These are phyloP conservation scores for Tetramorium simillimum DNA, from an alignment of 1,140 invertebrate species.

Conservation along the genomic window DNA sequence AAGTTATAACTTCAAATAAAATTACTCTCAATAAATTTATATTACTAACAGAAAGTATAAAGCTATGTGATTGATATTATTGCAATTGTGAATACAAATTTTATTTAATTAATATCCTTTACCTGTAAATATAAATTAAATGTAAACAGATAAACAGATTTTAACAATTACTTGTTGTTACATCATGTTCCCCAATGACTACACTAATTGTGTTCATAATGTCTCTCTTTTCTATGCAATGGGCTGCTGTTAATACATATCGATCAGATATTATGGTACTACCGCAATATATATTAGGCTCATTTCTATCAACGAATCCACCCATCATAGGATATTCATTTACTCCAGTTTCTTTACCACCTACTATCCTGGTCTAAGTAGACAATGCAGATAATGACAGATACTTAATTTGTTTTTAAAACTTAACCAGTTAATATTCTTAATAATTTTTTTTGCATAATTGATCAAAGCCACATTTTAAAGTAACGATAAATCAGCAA, in stretches of 20 bases:
- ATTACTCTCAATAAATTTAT: background rate
- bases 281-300: conserved; percentile 86
- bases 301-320: conserved; percentile 83
- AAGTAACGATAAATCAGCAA: background rate
- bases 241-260: conserved; percentile 90
- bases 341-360: conserved; percentile 86
- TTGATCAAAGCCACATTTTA: background rate
- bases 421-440: background rate
- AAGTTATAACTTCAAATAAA: too few relatives aligned
- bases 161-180: conserved; percentile 47
- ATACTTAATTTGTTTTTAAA: background rate
- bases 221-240: conserved; percentile 83
- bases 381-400: background rate
- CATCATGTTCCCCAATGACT: conserved; percentile 86
- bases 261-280: conserved; percentile 87
- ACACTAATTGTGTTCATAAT: conserved; percentile 74
- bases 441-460: background rate
- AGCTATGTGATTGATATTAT: background rate
- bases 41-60: background rate
- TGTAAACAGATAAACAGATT: too few relatives aligned
- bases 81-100: background rate
- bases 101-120: background rate
- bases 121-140: too few relatives aligned
- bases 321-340: conserved; percentile 90
- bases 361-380: conserved; percentile 87